Percentiles rank a stretch among this genome's conserved stretches.
These are phyloP conservation scores for Nymphalis urticae DNA, from an alignment of 2,888 invertebrate species.

Conservation along the genomic window DNA sequence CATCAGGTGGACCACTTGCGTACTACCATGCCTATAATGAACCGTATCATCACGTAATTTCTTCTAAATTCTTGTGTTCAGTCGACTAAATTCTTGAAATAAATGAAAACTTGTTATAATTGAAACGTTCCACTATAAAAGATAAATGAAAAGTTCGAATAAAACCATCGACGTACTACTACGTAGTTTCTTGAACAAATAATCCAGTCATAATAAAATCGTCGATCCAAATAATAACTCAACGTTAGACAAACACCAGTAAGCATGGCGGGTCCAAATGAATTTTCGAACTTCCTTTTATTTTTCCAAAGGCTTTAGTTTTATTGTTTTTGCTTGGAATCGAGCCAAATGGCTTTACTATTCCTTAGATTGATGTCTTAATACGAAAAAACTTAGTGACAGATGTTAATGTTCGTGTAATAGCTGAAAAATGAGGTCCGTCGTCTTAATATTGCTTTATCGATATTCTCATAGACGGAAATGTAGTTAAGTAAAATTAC, in stretches of 20 bases:
- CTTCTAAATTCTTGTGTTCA: too few relatives aligned
- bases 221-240: constrained; percentile 35
- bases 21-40: too few relatives aligned
- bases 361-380: constrained; percentile 66
- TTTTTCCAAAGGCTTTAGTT: constrained; percentile 52
- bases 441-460: neutral
- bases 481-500: too few relatives aligned
- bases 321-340: constrained; percentile 67
- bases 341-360: constrained; percentile 66
- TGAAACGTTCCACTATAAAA: neutral
- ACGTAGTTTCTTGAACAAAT: constrained; percentile 17
- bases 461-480: too few relatives aligned
- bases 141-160: neutral
- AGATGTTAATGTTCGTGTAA: constrained; percentile 56
- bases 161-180: neutral
- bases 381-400: constrained; percentile 50
- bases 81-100: neutral
- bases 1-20: too few relatives aligned
- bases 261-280: constrained; percentile 44
- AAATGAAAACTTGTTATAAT: neutral
- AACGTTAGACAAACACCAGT: constrained; percentile 32
- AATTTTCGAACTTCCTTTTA: constrained; percentile 60
- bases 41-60: too few relatives aligned
- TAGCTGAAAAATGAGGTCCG: constrained; percentile 39
- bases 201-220: constrained; percentile 34